phyloP scores from a whole-genome alignment of 2,888 invertebrate species.

The Formica aserva region DNA sequence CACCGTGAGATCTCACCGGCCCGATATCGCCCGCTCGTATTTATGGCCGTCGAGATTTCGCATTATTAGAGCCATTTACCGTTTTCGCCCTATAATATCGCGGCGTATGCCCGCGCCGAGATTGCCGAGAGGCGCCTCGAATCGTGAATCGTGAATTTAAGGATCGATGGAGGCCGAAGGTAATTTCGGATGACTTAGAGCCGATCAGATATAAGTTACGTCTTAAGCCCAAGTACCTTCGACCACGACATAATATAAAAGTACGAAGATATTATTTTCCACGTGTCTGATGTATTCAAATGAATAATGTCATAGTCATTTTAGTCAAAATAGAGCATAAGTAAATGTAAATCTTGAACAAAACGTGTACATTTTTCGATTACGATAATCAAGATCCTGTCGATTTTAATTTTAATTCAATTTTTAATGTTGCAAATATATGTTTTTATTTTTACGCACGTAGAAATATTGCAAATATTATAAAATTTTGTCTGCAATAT shows the following conservation, averaged over 20 bases:
- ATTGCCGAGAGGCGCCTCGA: conserved; percentile 60
- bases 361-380: background rate
- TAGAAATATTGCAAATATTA: background rate
- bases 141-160: conserved; percentile 65
- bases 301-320: background rate
- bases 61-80: conserved; percentile 85
- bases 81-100: conserved; percentile 83
- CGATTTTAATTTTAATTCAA: background rate
- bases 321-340: background rate
- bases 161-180: conserved; percentile 52
- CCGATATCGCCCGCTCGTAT: conserved; percentile 84
- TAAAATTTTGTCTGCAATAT: background rate
- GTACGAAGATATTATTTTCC: conserved; percentile 22
- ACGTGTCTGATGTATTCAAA: background rate
- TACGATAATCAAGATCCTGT: background rate
- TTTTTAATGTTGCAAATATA: background rate
- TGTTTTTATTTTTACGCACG: background rate
- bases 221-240: conserved; percentile 51
- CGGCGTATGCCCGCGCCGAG: conserved; percentile 62
- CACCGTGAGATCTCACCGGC: conserved; percentile 80
- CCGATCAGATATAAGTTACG: conserved; percentile 55
- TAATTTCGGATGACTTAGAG: conserved; percentile 55
- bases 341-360: background rate
- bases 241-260: conserved; percentile 49
- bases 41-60: conserved; percentile 85